Evolutionary conservation across 30 jellyfish, hydroid and myxozoan species (phyloP).

Genomic region (Chrysaora quinquecirrha): DNA sequence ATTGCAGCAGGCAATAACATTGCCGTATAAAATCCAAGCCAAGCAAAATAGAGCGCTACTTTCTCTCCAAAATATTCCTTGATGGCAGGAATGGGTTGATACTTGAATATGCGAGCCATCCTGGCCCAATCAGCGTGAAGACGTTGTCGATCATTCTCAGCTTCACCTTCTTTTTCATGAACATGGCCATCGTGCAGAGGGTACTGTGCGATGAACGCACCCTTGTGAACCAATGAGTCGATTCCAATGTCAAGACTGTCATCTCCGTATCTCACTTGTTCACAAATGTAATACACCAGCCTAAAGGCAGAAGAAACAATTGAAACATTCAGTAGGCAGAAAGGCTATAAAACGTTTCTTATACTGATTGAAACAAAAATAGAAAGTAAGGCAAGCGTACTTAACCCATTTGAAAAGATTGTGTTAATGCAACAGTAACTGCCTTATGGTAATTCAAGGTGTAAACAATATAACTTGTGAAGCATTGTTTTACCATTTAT

Average conservation of each 20-base stretch:
- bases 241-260: slow-evolving; percentile 86
- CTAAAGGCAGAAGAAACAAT: background rate
- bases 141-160: slow-evolving; percentile 87
- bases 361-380: too few relatives aligned
- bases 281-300: slow-evolving; percentile 84
- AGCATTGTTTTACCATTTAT: too few relatives aligned
- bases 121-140: slow-evolving; percentile 98
- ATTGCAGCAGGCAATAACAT: slow-evolving; percentile 94
- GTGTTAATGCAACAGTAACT: too few relatives aligned
- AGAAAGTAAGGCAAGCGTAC: too few relatives aligned
- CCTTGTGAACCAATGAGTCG: slow-evolving; percentile 64
- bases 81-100: slow-evolving; percentile 94
- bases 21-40: slow-evolving; percentile 98
- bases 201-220: slow-evolving; percentile 79
- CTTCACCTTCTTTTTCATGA: slow-evolving; percentile 43
- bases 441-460: too few relatives aligned
- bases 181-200: slow-evolving; percentile 93
- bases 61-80: slow-evolving; percentile 97
- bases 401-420: too few relatives aligned
- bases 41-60: slow-evolving; percentile 93
- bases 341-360: too few relatives aligned
- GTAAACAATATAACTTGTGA: too few relatives aligned
- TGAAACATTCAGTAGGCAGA: too few relatives aligned
- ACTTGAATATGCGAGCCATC: slow-evolving; percentile 84
- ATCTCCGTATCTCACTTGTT: slow-evolving; percentile 72